Evolutionary conservation across 2,797 vertebrate species (phyloP).

Genomic region (Lepus townsendii): DNA sequence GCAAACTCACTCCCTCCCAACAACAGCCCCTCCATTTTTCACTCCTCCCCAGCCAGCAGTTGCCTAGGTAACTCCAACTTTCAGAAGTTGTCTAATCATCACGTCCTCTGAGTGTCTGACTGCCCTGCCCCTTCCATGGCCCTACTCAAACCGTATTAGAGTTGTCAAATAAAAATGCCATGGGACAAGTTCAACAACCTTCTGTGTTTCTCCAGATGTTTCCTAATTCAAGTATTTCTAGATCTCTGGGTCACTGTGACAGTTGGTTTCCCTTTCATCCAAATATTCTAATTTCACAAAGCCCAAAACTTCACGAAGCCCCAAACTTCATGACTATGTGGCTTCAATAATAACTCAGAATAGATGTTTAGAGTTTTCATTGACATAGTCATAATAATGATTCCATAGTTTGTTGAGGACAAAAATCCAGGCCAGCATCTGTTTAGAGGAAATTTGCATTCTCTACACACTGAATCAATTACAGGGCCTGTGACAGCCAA

Average conservation of each 20-base stretch:
- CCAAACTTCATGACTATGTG: not conserved
- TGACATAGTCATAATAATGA: conserved; percentile 15
- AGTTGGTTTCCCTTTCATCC: conserved; percentile 28
- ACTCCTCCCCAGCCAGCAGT: not conserved
- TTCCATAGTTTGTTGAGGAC: conserved; percentile 20
- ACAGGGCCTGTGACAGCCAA: not conserved
- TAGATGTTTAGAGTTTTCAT: conserved; percentile 40
- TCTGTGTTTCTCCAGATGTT: not conserved
- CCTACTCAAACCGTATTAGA: not conserved
- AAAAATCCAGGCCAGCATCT: conserved; percentile 21
- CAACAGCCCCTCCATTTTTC: not conserved
- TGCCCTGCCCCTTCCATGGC: not conserved
- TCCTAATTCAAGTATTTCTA: conserved; percentile 37
- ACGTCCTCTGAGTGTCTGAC: not conserved
- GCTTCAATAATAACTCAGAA: not conserved
- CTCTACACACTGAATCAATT: not conserved
- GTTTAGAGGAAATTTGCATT: conserved; percentile 45
- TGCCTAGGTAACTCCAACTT: not conserved
- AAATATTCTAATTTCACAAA: conserved; percentile 11
- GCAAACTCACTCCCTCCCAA: not conserved
- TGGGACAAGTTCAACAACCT: not conserved
- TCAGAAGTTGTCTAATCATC: conserved; percentile 6
- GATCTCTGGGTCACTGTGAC: conserved; percentile 5
- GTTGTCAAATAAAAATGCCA: not conserved
- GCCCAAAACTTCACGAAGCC: not conserved